phyloP scores from a whole-genome alignment of 2,797 vertebrate species.

The Fratercula arctica region DNA sequence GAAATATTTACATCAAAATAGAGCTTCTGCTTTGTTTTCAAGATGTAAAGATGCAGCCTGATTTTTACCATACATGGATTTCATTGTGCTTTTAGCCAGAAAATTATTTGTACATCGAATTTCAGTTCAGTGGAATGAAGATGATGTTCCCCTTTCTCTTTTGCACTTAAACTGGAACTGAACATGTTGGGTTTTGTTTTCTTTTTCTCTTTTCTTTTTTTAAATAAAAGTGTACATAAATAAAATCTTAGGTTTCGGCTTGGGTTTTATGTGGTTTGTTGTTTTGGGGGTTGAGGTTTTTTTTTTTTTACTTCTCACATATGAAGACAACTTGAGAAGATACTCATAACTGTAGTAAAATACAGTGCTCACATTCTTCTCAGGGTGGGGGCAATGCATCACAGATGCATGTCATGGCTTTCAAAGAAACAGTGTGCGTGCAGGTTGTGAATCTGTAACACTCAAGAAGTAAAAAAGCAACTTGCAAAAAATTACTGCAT shows the following conservation, averaged over 20 bases:
- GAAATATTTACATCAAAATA: not conserved
- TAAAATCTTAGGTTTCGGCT: not conserved
- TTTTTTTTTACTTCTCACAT: not conserved
- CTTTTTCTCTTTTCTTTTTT: not conserved
- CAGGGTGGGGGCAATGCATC: not conserved
- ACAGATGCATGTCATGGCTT: not conserved
- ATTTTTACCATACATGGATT: not conserved
- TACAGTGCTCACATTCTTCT: not conserved
- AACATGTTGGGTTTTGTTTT: not conserved
- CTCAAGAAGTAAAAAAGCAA: not conserved
- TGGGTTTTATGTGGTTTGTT: not conserved
- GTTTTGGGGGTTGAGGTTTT: not conserved
- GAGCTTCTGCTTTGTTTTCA: not conserved
- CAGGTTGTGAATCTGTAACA: not conserved
- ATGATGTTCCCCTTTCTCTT: not conserved
- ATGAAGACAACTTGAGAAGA: not conserved
- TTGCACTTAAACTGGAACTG: not conserved
- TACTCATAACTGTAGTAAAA: not conserved
- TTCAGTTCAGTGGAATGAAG: not conserved
- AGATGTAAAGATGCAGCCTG: not conserved
- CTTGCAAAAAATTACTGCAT: not conserved
- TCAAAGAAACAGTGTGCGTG: not conserved
- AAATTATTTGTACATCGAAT: not conserved
- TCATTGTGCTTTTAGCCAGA: not conserved
- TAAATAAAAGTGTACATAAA: not conserved